phyloP scores from a whole-genome alignment of 2,113 vertebrate species.

The Stegostoma tigrinum region DNA sequence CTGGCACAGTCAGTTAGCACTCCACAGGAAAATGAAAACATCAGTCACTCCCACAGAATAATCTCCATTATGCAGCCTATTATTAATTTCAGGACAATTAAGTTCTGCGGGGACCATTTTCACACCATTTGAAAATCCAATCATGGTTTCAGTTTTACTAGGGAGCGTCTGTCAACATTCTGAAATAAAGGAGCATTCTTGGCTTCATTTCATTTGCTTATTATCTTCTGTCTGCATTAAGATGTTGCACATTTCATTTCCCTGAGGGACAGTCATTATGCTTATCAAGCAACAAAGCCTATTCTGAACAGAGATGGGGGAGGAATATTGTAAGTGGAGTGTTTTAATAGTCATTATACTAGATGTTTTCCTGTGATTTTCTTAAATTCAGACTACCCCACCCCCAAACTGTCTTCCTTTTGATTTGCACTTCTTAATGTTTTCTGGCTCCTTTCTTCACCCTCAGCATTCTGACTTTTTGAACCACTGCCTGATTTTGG shows the following conservation, averaged over 20 bases:
- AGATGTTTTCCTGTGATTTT: not conserved
- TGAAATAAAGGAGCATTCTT: constrained; percentile 19
- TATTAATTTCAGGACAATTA: constrained; percentile 35
- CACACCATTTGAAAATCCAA: constrained; percentile 24
- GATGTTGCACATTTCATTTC: constrained; percentile 24
- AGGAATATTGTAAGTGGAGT: not conserved
- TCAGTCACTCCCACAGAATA: not conserved
- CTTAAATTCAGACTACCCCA: not conserved
- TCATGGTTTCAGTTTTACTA: constrained; percentile 9
- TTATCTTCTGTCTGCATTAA: constrained; percentile 32
- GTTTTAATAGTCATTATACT: not conserved
- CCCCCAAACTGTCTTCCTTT: not conserved
- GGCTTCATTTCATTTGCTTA: constrained; percentile 9
- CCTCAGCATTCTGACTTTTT: too few relatives aligned
- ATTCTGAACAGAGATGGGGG: not conserved
- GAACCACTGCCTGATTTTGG: too few relatives aligned
- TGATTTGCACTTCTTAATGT: too few relatives aligned
- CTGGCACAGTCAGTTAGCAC: not conserved
- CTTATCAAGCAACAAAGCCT: not conserved
- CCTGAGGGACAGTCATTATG: not conserved
- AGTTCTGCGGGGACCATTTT: constrained; percentile 19
- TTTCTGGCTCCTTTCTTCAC: not conserved
- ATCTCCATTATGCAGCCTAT: constrained; percentile 33
- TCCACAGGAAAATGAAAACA: constrained; percentile 23
- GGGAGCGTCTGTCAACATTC: not conserved